A percentile compares a stretch with the other conserved stretches of the same genome.
Evolutionary conservation across 2,113 vertebrate species (phyloP).

Genomic region (Ivindomyrus marchei): DNA sequence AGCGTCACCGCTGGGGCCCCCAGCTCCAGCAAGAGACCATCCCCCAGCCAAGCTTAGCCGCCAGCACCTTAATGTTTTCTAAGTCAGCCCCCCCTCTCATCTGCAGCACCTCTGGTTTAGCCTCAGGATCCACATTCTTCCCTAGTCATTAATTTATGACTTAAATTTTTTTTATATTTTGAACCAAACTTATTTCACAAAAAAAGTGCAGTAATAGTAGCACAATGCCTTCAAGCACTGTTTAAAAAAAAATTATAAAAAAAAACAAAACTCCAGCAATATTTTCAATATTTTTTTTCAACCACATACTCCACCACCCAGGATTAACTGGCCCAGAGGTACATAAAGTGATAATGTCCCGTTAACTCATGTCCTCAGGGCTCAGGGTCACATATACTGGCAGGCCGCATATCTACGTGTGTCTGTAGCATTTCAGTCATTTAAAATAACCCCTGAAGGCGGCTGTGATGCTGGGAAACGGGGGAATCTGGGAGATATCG

Average conservation of each 20-base stretch:
- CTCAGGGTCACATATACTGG: background rate
- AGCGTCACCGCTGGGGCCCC: background rate
- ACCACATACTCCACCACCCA: background rate
- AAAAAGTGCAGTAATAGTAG: background rate
- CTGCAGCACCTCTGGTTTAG: background rate
- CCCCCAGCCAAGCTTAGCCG: too few relatives aligned
- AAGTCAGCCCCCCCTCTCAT: background rate
- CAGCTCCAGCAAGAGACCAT: background rate
- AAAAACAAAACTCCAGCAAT: too few relatives aligned
- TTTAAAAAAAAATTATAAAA: too few relatives aligned
- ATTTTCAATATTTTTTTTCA: background rate
- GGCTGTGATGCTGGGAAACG: background rate
- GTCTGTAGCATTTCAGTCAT: background rate
- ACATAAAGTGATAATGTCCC: background rate
- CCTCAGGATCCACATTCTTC: background rate
- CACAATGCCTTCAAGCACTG: background rate
- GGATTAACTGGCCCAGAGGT: background rate
- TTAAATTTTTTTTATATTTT: background rate
- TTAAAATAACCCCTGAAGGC: background rate
- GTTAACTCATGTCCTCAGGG: background rate
- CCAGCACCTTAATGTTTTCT: too few relatives aligned
- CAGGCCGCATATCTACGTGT: background rate
- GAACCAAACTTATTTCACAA: background rate
- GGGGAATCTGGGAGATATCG: background rate
- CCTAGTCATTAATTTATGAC: background rate